Base-by-base conservation (phyloP, 2,888 invertebrate species). In the Cheiracanthium punctorium region DNA sequence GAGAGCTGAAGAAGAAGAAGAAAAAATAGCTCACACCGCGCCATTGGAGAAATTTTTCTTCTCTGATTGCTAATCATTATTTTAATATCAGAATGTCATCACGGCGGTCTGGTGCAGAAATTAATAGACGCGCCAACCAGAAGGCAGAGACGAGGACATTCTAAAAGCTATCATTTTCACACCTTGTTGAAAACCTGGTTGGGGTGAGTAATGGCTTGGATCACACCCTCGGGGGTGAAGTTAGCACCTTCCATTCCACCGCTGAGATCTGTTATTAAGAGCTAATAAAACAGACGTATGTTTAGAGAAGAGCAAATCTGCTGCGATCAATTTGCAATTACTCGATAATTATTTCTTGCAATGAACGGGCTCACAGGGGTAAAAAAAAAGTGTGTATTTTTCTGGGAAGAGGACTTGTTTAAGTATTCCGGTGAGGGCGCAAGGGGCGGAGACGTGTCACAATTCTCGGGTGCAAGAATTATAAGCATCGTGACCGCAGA, bases 81-180 rank as follows among this genome's bases (percentile, higher is more conserved):
- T 79, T 79, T 79, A 85, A 82, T 82, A 75, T 43, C 58, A 58
- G 74, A 73, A 76, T 77, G 82, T 77, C 77, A 73, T 67, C 77
- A 28, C 43, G 30, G 77, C 77, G 73, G 82, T 76, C 73, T 24
- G 71, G 58, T 41, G 52, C 70, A 77, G 77, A 79, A 85, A 85
- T 85, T 85, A 85, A 85, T 85, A 85, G 84, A 69, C 67, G n/a
- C 82, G 33, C 73, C n/a, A 33, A 48, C 64, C 72, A n/a, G 29
- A 67, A 75, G 81, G 69, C 72, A 73, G 82, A 72, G 82, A 76
- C 29, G 24, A n/a, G 43, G 65, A 65, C 30, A 43, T 20, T 29
- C 84, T 85, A 85, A 85, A 79, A 85, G 69, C 84, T 85, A 74
- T 85, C 73, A 85, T 85, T 79, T 85, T 85, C 84, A 80, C 84